Evolutionary conservation across 37 sponge, comb jelly and placozoan genomes (phyloP).

Genomic region (Spongia lamella): DNA sequence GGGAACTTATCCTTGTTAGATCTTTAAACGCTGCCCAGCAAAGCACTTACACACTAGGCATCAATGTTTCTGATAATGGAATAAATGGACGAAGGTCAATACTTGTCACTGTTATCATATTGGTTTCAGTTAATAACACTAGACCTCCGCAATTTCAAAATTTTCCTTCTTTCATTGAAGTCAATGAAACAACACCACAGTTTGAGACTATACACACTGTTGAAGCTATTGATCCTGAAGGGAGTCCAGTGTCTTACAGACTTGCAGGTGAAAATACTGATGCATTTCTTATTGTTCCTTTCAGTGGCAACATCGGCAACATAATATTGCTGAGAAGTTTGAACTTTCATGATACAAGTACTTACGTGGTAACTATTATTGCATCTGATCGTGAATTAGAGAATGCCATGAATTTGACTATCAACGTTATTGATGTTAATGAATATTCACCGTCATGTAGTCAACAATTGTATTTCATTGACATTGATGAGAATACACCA

Average conservation of each 20-base stretch:
- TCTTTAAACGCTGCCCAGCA: conserved; percentile 10
- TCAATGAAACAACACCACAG: conserved; percentile 32
- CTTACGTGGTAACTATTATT: too few species aligned
- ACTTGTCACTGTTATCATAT: conserved; percentile 18
- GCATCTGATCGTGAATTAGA: conserved; percentile 7
- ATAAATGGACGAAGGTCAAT: not conserved
- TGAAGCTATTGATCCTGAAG: conserved; percentile 47
- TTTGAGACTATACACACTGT: conserved; percentile 33
- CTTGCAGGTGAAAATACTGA: conserved; percentile 8
- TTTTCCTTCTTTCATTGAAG: conserved; percentile 34
- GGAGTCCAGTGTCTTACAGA: conserved; percentile 28
- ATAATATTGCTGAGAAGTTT: conserved; percentile 32
- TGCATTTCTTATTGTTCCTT: conserved; percentile 32
- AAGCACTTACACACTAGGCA: conserved; percentile 5
- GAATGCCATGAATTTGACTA: not conserved
- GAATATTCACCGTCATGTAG: too few species aligned
- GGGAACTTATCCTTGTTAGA: conserved; percentile 18
- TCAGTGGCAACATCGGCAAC: conserved; percentile 61
- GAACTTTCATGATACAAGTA: conserved; percentile 8
- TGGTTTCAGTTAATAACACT: conserved; percentile 19
- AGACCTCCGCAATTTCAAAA: conserved; percentile 48
- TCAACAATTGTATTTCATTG: too few species aligned
- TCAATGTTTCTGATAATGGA: conserved; percentile 48
- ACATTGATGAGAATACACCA: too few species aligned
- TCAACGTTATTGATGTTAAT: conserved; percentile 7